phyloP scores from a whole-genome alignment of 2,797 vertebrate species.

The Enteromius radiatus region DNA sequence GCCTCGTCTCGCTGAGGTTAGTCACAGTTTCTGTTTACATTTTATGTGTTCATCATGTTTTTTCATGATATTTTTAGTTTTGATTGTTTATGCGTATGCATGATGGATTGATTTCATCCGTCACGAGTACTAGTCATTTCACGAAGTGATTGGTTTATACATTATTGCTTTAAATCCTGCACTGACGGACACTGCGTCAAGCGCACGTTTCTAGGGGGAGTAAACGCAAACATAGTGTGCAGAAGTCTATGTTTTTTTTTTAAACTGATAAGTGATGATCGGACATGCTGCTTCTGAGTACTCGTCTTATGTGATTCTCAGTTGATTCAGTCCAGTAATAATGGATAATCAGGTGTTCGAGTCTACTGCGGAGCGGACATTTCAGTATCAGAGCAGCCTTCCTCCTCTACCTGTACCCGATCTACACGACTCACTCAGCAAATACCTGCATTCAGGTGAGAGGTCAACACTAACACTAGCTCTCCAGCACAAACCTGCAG shows the following conservation, averaged over 20 bases:
- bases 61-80: not conserved
- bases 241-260: not conserved
- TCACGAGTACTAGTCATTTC: too few species aligned
- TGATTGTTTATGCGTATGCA: not conserved
- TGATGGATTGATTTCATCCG: not conserved
- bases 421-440: slow-evolving; percentile 85
- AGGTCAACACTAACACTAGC: not conserved
- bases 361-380: slow-evolving; percentile 84
- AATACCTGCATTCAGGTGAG: slow-evolving; percentile 92
- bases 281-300: not conserved
- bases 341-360: slow-evolving; percentile 87
- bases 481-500: not conserved
- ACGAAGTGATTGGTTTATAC: not conserved
- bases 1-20: not conserved
- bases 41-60: not conserved
- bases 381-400: slow-evolving; percentile 88
- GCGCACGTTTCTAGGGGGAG: not conserved
- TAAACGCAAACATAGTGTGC: not conserved
- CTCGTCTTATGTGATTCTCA: not conserved
- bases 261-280: not conserved
- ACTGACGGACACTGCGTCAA: not conserved
- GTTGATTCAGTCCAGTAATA: not conserved
- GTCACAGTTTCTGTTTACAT: not conserved
- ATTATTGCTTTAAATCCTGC: not conserved
- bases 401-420: slow-evolving; percentile 89